These are phyloP conservation scores for Penaeus vannamei DNA, from an alignment of 1,140 invertebrate species.

Conservation along the genomic window DNA sequence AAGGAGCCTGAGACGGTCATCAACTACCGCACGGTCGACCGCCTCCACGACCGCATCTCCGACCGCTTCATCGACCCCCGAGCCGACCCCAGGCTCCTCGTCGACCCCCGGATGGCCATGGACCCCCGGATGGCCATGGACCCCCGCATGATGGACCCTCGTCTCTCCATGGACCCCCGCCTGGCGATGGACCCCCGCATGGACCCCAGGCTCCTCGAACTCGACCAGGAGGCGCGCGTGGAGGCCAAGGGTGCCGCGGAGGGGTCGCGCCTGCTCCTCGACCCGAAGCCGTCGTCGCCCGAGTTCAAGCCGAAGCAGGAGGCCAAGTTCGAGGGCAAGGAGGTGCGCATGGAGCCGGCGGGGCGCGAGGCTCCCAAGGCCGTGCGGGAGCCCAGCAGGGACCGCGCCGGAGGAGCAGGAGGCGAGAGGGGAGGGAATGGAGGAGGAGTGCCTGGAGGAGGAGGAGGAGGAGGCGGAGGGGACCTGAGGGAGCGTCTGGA, in stretches of 20 bases:
- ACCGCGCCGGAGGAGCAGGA: background rate
- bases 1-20: slow-evolving; percentile 26
- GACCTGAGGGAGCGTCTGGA: slow-evolving; percentile 24
- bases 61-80: slow-evolving; percentile 59
- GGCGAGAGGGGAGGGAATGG: too few species aligned
- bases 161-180: background rate
- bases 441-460: too few species aligned
- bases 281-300: slow-evolving; percentile 4
- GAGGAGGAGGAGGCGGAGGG: too few species aligned
- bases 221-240: slow-evolving; percentile 41
- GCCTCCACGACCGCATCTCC: slow-evolving; percentile 48
- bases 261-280: too few species aligned
- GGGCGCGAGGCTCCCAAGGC: background rate
- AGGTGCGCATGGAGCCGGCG: background rate
- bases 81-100: slow-evolving; percentile 51
- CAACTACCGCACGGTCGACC: slow-evolving; percentile 59
- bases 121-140: background rate
- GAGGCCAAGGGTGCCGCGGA: background rate
- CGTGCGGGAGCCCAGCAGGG: slow-evolving; percentile 26
- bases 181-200: background rate
- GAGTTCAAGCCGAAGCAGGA: slow-evolving; percentile 37
- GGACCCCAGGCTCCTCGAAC: slow-evolving; percentile 37
- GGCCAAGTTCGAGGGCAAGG: background rate
- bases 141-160: background rate
- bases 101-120: slow-evolving; percentile 9